phyloP scores from a whole-genome alignment of 2,888 invertebrate species.

The Pinctada fucata region DNA sequence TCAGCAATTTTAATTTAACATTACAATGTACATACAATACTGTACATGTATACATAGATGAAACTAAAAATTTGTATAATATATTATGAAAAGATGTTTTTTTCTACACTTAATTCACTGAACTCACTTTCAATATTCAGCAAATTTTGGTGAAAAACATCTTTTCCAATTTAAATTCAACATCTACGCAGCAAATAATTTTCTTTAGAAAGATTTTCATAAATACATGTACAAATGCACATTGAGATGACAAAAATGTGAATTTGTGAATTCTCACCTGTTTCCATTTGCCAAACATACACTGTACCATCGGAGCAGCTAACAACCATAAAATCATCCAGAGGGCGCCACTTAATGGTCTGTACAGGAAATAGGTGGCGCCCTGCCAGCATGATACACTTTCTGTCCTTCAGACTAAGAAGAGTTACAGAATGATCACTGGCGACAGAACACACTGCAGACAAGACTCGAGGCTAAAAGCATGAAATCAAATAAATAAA shows the following conservation, averaged over 20 bases:
- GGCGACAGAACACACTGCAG: constrained; percentile 97
- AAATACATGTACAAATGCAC: not conserved
- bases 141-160: too few species aligned
- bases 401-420: constrained; percentile 92
- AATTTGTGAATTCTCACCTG: constrained; percentile 78
- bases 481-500: constrained; percentile 37
- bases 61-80: too few species aligned
- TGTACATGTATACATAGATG: not conserved
- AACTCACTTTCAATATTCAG: too few species aligned
- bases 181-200: too few species aligned
- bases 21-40: not conserved
- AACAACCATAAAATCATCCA: constrained; percentile 98
- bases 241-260: not conserved
- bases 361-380: constrained; percentile 97
- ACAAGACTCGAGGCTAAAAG: constrained; percentile 90
- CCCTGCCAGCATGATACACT: constrained; percentile 95
- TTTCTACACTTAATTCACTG: too few species aligned
- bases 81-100: too few species aligned
- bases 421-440: constrained; percentile 98
- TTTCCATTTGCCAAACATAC: constrained; percentile 99
- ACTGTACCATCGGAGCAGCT: constrained; percentile 98
- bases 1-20: too few species aligned
- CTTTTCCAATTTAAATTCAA: too few species aligned
- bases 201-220: not conserved
- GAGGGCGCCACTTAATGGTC: constrained; percentile 95